Conservation (phyloP, 2,113 vertebrate species). For the Brachionichthys hirsutus region DNA sequence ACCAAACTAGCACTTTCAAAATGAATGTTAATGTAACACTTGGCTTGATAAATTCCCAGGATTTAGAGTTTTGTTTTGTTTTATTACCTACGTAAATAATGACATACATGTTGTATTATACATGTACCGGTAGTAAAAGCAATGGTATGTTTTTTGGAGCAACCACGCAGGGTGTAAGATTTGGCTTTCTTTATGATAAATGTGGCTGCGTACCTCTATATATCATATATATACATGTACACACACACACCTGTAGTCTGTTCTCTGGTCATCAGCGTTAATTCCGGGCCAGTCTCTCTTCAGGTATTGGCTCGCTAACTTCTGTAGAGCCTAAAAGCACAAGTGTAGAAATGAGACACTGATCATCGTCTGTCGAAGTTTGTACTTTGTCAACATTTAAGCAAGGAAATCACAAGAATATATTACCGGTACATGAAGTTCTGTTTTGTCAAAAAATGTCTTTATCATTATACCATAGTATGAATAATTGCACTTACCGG, state of each 20-base stretch:
- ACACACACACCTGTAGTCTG: constrained; percentile 86
- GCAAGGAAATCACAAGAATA: too few relatives aligned
- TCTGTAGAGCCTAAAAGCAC: constrained; percentile 90
- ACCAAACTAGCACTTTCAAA: too few relatives aligned
- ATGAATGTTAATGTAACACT: too few relatives aligned
- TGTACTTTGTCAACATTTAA: too few relatives aligned
- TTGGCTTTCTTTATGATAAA: background rate
- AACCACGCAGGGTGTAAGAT: background rate
- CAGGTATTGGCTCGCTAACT: constrained; percentile 93
- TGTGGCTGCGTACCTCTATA: background rate
- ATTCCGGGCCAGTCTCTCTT: constrained; percentile 97
- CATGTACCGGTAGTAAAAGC: too few relatives aligned
- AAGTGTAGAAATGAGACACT: constrained; percentile 13
- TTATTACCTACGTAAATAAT: constrained; percentile 4
- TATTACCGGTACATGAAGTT: too few relatives aligned
- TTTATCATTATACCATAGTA: too few relatives aligned
- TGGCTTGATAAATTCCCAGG: too few relatives aligned
- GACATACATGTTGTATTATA: constrained; percentile 13
- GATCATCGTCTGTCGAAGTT: background rate
- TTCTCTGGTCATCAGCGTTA: constrained; percentile 88
- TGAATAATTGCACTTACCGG: too few relatives aligned
- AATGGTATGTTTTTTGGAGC: background rate
- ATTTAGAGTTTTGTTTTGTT: too few relatives aligned
- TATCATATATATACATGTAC: background rate
- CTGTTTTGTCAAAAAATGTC: too few relatives aligned